Evolutionary conservation across 2,888 invertebrate species (phyloP).

Genomic region (Bruchidius siliquastri): DNA sequence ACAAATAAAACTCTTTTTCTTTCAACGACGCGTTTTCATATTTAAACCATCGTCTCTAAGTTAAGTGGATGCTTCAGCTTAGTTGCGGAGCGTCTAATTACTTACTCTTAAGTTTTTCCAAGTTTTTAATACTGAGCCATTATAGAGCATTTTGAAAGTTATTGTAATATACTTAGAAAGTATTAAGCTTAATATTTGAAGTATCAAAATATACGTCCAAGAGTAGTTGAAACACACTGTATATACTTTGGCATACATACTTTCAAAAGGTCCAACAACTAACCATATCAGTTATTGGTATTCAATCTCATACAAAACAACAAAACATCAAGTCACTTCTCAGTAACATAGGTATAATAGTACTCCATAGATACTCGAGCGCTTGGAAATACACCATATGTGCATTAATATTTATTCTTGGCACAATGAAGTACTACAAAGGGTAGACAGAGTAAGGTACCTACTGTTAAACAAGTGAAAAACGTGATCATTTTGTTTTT

Average conservation of each 20-base stretch:
- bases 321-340: neutral
- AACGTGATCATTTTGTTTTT: conserved; percentile 18
- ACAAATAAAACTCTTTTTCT: no score
- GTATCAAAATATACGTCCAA: no score
- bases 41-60: no score
- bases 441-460: neutral
- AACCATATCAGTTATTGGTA: neutral
- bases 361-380: neutral
- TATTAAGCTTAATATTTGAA: no score
- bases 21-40: no score
- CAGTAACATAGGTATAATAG: neutral
- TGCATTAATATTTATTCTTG: neutral
- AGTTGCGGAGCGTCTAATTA: no score
- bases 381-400: neutral
- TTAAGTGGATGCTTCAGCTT: no score
- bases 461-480: conserved; percentile 7
- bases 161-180: no score
- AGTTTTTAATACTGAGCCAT: no score
- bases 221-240: neutral
- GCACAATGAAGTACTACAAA: neutral
- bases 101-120: no score
- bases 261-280: neutral
- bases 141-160: no score
- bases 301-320: neutral
- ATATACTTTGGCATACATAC: neutral